Conservation (phyloP, 2,113 vertebrate species). For the Orthonyx spaldingii region DNA sequence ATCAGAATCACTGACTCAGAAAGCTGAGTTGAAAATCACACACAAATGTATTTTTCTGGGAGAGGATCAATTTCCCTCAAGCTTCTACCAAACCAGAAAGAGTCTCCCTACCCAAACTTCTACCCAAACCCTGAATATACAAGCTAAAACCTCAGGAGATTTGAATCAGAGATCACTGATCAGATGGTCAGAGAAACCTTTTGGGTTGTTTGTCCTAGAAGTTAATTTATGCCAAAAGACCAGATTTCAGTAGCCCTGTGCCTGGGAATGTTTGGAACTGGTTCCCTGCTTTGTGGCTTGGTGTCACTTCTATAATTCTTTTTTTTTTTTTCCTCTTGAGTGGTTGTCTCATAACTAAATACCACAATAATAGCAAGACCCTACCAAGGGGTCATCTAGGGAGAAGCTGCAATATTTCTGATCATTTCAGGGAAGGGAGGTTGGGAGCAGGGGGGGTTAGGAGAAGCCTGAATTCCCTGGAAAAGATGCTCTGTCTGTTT, state of each 20-base stretch:
- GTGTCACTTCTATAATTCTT: background rate
- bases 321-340: background rate
- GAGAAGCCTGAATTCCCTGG: background rate
- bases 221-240: background rate
- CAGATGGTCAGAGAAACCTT: background rate
- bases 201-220: background rate
- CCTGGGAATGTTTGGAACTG: background rate
- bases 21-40: background rate
- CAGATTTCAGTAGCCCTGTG: background rate
- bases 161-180: background rate
- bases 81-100: background rate
- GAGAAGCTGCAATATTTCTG: background rate
- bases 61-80: background rate
- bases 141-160: background rate
- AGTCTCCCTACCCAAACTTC: background rate
- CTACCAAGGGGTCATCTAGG: slow-evolving; percentile 2
- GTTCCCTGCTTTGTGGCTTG: background rate
- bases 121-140: background rate
- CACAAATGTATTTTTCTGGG: background rate
- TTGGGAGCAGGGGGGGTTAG: background rate
- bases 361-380: slow-evolving; percentile 25
- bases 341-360: background rate
- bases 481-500: background rate
- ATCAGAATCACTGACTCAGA: background rate
- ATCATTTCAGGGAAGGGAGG: background rate